phyloP scores from a whole-genome alignment of 2,888 invertebrate species.

The Perizoma flavofasciatum region DNA sequence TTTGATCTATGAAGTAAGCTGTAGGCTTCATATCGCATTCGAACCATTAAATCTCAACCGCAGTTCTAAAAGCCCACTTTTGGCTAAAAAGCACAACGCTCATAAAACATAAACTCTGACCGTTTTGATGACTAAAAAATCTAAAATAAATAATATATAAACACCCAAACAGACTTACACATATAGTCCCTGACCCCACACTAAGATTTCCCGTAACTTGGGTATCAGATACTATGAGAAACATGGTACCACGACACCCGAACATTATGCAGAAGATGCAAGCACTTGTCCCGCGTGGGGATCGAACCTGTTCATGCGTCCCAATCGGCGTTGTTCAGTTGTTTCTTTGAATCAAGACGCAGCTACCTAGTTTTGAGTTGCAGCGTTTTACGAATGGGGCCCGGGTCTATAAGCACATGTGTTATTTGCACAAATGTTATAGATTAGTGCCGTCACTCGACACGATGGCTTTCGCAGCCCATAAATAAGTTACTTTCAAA shows the following conservation, averaged over 20 bases:
- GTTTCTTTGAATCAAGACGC: no score
- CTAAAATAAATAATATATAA: no score
- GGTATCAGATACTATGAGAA: no score
- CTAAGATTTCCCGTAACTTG: no score
- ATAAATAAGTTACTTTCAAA: constrained; percentile 74
- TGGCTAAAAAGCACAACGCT: constrained; percentile 38
- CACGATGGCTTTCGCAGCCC: constrained; percentile 60
- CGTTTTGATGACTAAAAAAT: constrained; percentile 36
- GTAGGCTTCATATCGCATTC: constrained; percentile 18
- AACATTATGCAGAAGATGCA: no score
- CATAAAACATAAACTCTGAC: constrained; percentile 36
- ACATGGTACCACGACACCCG: no score
- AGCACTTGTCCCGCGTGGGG: no score
- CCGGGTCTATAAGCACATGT: constrained; percentile 4
- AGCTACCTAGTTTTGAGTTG: no score
- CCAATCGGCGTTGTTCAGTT: no score
- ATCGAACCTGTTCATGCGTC: no score
- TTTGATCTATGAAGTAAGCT: constrained; percentile 2
- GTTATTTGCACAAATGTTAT: neutral
- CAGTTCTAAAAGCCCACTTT: constrained; percentile 32
- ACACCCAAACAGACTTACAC: no score
- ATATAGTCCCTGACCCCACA: no score
- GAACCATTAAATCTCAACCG: constrained; percentile 32
- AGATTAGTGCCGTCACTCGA: constrained; percentile 49
- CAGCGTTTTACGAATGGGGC: constrained; percentile 1